A percentile compares a stretch with the other conserved stretches of the same genome.
These are phyloP conservation scores for Drosophila neotestacea DNA, from an alignment of 2,888 invertebrate species.

Conservation along the genomic window DNA sequence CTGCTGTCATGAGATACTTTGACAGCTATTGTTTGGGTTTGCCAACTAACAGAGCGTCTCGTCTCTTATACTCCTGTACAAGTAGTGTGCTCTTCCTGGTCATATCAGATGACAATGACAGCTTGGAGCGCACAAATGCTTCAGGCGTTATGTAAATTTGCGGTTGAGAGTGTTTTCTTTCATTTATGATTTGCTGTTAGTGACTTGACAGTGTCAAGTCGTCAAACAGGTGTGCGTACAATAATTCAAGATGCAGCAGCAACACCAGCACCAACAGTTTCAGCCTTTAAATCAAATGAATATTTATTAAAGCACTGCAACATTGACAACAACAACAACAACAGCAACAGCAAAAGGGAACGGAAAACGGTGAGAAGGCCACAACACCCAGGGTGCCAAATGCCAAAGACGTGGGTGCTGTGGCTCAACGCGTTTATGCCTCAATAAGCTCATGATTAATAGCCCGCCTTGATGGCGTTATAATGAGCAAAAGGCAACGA, in stretches of 20 bases:
- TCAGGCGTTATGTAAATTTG: slow-evolving; percentile 70
- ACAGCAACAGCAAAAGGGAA: not conserved
- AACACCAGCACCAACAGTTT: slow-evolving; percentile 3
- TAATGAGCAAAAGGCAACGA: slow-evolving; percentile 73
- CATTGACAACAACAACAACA: slow-evolving; percentile 14
- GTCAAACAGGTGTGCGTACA: slow-evolving; percentile 72
- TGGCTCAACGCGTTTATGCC: slow-evolving; percentile 81
- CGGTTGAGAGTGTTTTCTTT: slow-evolving; percentile 52
- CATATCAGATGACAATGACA: slow-evolving; percentile 57
- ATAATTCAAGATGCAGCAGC: slow-evolving; percentile 55
- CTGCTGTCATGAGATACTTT: slow-evolving; percentile 76
- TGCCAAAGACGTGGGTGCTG: slow-evolving; percentile 59
- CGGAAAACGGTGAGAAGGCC: not conserved
- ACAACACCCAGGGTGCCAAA: slow-evolving; percentile 39
- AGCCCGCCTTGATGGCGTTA: slow-evolving; percentile 67
- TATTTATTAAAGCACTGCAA: slow-evolving; percentile 71
- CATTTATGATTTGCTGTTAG: slow-evolving; percentile 52
- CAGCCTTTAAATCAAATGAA: slow-evolving; percentile 67
- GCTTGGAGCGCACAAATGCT: slow-evolving; percentile 29
- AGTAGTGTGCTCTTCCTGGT: slow-evolving; percentile 21
- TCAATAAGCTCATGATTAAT: slow-evolving; percentile 84
- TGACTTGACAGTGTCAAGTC: slow-evolving; percentile 52
- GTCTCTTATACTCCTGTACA: slow-evolving; percentile 2
- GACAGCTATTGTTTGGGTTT: slow-evolving; percentile 72
- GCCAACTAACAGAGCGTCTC: slow-evolving; percentile 17